Evolutionary conservation across 1,140 invertebrate genomes (phyloP), one percentile per base, ranked within the genome.

Genomic region (Drosophila sturtevanti): DNA sequence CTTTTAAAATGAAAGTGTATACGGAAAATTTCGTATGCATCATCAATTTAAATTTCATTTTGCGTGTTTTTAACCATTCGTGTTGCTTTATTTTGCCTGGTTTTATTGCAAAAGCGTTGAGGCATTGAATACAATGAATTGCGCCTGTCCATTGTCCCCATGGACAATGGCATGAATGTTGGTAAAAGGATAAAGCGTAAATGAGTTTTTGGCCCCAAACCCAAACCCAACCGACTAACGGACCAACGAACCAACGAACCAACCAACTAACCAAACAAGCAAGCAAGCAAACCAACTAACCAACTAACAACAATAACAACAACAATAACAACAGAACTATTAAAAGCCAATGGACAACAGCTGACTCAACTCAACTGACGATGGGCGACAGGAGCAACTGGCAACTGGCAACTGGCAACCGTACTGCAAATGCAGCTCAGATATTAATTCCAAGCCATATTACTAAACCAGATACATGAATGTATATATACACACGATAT

Each of bases 121-220:
- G 69, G 61, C 69, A 59, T 63, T 69, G 64, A 73, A 72, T 69
- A 38, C 70, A 37, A 60, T 60, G 58, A 60, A 31, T 37, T 34
- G 31, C 24, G 58, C 58, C 58, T 60, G 41, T 48, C 41, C 41
- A 48, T 48, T 48, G 41, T 48, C 16, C 16, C 2, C 41, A n/a
- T 48, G 41, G 58, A 41, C 58, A 60, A 60, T 41, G 58, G 58
- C 58, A 34, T 48, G 41, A 48, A 48, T 48, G 62, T 56, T 37
- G 55, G 65, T 52, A 74, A 75, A 73, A 64, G 72, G 71, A 75
- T 51, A 58, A 62, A 72, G 70, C 72, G 72, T 67, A 75, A 75
- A 75, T 75, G 65, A 75, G 70, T 67, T 73, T 48, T 48, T 18
- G 41, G 9, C 41, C 41, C 12, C 12, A 56, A 24, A 0, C 55